Evolutionary conservation across 2,113 vertebrate species (phyloP), one percentile per base, ranked within the genome.

Genomic region (Typhlomys cinereus): DNA sequence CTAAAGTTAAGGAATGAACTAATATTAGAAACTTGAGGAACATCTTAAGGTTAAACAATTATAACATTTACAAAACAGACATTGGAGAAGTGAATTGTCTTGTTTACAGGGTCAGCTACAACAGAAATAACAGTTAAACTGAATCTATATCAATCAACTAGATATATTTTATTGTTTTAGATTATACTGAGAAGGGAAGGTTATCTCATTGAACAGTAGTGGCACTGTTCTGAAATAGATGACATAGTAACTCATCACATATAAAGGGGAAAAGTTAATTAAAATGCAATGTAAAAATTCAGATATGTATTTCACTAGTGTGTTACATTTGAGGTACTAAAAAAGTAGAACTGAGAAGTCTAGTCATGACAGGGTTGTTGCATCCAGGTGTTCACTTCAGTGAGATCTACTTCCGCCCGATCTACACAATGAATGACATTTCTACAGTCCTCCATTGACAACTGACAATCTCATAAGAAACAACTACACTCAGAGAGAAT

Each of bases 201-300:
- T 85, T 2, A 31, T 93, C 83, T 92, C 64, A 70, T 52, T 85
- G 74, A 88, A 79, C 31, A 94, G 88, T 82, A 66, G 23, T 27
- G 34, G n/a, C 12, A 61, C 15, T 69, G 29, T 69, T 87, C 70
- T 57, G 18, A 71, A 91, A 79, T 17, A 93, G 61, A 2, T n/a
- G 17, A 29, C 36, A 25, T 85, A 84, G 14, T 46, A 89, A 94
- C 20, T 85, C n/a, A 75, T 21, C 59, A 0, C 7, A 59, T 59
- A 57, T 14, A 86, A 41, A 36, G 11, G 20, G 66, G 80, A 86
- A 78, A 17, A 1, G 27, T 52, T 88, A 11, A 48, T 29, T 7
- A 34, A 92, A 61, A n/a, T 69, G 5, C 18, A 78, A 12, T 70
- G 21, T 4, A 83, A 83, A 94, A 76, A 9, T 4, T 23, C 34